phyloP scores from a whole-genome alignment of 2,113 vertebrate genomes.

The Oreocharis arfaki region DNA sequence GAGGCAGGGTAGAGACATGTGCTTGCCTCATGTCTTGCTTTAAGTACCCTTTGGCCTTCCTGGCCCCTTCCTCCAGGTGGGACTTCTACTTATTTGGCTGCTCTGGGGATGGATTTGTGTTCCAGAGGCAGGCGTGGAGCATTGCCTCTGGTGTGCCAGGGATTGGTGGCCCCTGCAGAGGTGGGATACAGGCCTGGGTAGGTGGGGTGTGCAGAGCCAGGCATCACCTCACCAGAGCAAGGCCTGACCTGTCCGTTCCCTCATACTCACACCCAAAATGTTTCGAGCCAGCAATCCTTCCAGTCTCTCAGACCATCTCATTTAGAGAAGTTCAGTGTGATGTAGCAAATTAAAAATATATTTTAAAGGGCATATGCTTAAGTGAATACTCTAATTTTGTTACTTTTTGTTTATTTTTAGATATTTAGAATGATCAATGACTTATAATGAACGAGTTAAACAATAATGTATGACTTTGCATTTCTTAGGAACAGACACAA shows the following conservation, averaged over 20 bases:
- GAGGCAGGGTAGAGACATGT: background rate
- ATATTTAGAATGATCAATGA: background rate
- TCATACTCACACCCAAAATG: background rate
- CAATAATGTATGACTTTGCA: background rate
- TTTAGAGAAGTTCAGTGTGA: background rate
- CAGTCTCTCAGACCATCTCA: background rate
- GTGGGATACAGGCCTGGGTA: background rate
- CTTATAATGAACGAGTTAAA: background rate
- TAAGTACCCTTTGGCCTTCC: background rate
- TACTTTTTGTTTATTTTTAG: background rate
- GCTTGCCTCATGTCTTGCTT: background rate
- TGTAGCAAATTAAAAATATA: background rate
- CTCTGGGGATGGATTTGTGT: too few species aligned
- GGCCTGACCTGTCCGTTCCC: background rate
- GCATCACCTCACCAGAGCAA: rapidly evolving
- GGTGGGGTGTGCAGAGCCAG: too few species aligned
- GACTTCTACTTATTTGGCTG: background rate
- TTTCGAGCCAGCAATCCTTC: background rate
- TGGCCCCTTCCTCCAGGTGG: background rate
- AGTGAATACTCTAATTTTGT: background rate
- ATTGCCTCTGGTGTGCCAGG: background rate
- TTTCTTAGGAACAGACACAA: background rate
- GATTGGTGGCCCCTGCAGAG: background rate
- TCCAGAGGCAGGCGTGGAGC: background rate
- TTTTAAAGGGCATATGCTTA: background rate